These are phyloP conservation scores for Marisa cornuarietis DNA, from an alignment of 1,140 invertebrate species.

Conservation along the genomic window DNA sequence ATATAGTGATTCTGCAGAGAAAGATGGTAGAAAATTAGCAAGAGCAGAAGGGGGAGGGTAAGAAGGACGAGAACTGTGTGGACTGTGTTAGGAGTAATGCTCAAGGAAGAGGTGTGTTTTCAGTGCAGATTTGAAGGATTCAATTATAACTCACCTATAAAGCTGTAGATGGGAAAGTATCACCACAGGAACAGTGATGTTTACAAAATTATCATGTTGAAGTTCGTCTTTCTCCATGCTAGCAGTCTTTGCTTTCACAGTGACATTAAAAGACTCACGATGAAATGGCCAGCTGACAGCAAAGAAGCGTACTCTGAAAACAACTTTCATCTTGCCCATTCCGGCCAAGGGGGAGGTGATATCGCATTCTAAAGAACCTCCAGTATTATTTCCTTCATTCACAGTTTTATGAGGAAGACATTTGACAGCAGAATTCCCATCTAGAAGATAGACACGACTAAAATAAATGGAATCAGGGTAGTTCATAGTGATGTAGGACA, in stretches of 20 bases:
- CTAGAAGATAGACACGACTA: conserved; percentile 1
- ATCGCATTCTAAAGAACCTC: conserved; percentile 25
- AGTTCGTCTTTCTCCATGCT: conserved; percentile 1
- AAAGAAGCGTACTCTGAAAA: conserved; percentile 30
- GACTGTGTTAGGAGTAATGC: too few species aligned
- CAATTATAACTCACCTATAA: conserved; percentile 4
- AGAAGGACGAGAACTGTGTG: too few species aligned
- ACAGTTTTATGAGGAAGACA: conserved; percentile 14
- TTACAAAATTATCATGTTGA: conserved; percentile 15
- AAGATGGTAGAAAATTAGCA: too few species aligned
- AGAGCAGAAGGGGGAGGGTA: too few species aligned
- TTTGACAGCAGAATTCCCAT: conserved; percentile 10
- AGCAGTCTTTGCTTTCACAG: conserved; percentile 25
- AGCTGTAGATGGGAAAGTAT: conserved; percentile 26
- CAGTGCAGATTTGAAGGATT: too few species aligned
- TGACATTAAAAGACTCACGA: conserved; percentile 21
- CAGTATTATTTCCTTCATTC: neutral
- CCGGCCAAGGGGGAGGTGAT: conserved; percentile 16
- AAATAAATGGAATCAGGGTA: conserved; percentile 33
- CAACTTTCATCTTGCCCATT: conserved; percentile 11
- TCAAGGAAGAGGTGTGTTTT: too few species aligned
- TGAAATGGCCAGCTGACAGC: conserved; percentile 22
- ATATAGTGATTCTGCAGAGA: too few species aligned
- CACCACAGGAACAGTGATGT: conserved; percentile 26
- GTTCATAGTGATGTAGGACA: conserved; percentile 29